phyloP scores from a whole-genome alignment of 2,113 vertebrate species.

The Paraplagusia blochii region DNA sequence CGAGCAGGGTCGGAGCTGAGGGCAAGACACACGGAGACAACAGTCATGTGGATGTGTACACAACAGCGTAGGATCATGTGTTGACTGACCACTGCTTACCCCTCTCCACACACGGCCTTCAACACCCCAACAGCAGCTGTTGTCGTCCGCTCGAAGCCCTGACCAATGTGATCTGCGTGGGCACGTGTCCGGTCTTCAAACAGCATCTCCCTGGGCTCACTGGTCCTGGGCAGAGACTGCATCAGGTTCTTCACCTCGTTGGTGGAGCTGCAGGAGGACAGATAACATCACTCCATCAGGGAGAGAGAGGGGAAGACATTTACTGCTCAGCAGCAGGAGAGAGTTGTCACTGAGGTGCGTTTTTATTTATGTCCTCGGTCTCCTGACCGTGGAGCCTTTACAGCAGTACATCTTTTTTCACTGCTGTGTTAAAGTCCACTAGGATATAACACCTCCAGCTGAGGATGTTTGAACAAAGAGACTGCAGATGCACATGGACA shows the following conservation, averaged over 20 bases:
- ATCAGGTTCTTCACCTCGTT: constrained; percentile 99
- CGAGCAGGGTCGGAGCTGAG: constrained; percentile 87
- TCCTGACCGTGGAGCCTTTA: too few species aligned
- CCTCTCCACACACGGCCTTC: constrained; percentile 88
- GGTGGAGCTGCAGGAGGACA: constrained; percentile 81
- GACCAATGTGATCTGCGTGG: constrained; percentile 96
- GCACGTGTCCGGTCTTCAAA: constrained; percentile 96
- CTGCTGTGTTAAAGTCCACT: too few species aligned
- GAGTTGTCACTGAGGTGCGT: too few species aligned
- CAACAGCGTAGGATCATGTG: neutral
- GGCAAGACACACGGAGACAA: constrained; percentile 5
- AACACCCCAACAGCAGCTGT: constrained; percentile 95
- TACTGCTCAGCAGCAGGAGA: neutral
- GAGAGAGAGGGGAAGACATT: neutral
- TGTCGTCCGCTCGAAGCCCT: constrained; percentile 94
- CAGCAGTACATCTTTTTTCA: too few species aligned
- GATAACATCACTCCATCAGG: neutral
- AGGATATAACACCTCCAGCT: too few species aligned
- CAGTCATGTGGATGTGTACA: neutral
- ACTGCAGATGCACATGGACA: too few species aligned
- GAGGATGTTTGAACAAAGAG: too few species aligned
- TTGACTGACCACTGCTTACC: constrained; percentile 73
- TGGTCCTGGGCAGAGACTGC: constrained; percentile 96
- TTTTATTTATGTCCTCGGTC: neutral
- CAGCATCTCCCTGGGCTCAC: constrained; percentile 94